Evolutionary conservation across 1,140 invertebrate genomes (phyloP), one percentile per base, ranked within the genome.

Genomic region (Tetragnatha versicolor): DNA sequence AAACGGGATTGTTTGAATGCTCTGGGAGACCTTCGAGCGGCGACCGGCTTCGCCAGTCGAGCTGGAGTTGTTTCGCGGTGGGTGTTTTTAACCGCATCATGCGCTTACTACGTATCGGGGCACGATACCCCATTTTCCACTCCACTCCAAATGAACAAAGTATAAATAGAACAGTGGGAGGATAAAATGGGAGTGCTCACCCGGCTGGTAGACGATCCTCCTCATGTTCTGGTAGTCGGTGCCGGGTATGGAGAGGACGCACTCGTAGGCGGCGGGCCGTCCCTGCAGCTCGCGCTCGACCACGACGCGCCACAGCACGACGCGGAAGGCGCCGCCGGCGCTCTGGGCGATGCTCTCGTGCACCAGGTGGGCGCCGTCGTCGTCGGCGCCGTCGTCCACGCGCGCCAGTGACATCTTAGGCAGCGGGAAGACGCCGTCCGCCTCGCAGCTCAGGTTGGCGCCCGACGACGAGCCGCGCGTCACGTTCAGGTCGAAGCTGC

Each of bases 161-260:
- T n/a, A n/a, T n/a, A n/a, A n/a, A n/a, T n/a, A n/a, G n/a, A n/a
- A n/a, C n/a, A n/a, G n/a, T n/a, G n/a, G n/a, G n/a, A n/a, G n/a
- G n/a, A n/a, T n/a, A n/a, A n/a, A n/a, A n/a, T n/a, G n/a, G 33
- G 12, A 2, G 27, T 2, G 53, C 72, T 31, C 82, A 91, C 87
- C 81, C 89, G 80, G 76, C 10, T 63, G 79, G 25, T 79, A 81
- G 27, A 79, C 22, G 17, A 81, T 55, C 29, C 42, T 58, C 65
- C 53, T 78, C 39, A 79, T 35, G 12, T 69, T 75, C 33, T 73
- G 45, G 22, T 69, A 81, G 35, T 79, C 68, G 10, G 80, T 81
- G 14, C 80, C 80, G 1, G 80, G 80, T 20, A 81, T 81, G 33
- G 76, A 72, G 33, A 81, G 76, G 31, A 79, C 39, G 20, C 80